These are phyloP conservation scores for Lasioglossum albipes DNA, from an alignment of 1,140 invertebrate genomes.

Conservation along the genomic window DNA sequence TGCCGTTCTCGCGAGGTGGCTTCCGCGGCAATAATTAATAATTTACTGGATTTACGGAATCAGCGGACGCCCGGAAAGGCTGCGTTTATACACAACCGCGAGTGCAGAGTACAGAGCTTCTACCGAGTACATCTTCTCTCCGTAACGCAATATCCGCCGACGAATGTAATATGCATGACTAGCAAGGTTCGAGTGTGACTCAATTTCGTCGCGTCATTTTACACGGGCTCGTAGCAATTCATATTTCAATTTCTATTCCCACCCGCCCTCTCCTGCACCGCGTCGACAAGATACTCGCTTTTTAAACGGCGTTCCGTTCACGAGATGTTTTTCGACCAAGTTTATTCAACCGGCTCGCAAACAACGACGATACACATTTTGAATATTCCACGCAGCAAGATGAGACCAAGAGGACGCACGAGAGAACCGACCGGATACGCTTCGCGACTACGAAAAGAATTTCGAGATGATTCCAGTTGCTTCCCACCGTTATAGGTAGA, in stretches of 20 bases:
- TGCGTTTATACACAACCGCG: conserved; percentile 6
- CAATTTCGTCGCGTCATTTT: conserved; percentile 38
- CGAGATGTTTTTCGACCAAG: neutral
- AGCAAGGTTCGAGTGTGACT: conserved; percentile 18
- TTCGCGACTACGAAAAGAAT: neutral
- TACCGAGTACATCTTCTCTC: conserved; percentile 15
- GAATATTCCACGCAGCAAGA: neutral
- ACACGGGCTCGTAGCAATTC: conserved; percentile 20
- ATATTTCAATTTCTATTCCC: conserved; percentile 31
- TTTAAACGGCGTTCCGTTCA: neutral
- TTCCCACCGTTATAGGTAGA: neutral
- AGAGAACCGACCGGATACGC: neutral
- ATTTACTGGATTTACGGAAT: conserved; percentile 8
- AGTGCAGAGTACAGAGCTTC: neutral
- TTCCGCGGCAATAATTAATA: conserved; percentile 23
- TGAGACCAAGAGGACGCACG: neutral
- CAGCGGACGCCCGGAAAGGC: neutral
- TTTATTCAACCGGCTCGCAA: neutral
- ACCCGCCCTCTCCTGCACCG: neutral
- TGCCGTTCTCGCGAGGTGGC: too few relatives aligned
- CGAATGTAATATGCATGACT: conserved; percentile 33
- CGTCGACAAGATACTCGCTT: neutral
- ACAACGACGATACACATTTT: neutral
- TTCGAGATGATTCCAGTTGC: neutral
- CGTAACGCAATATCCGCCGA: conserved; percentile 29